phyloP scores from a whole-genome alignment of 2,888 invertebrate species.

The Zeuzera pyrina region DNA sequence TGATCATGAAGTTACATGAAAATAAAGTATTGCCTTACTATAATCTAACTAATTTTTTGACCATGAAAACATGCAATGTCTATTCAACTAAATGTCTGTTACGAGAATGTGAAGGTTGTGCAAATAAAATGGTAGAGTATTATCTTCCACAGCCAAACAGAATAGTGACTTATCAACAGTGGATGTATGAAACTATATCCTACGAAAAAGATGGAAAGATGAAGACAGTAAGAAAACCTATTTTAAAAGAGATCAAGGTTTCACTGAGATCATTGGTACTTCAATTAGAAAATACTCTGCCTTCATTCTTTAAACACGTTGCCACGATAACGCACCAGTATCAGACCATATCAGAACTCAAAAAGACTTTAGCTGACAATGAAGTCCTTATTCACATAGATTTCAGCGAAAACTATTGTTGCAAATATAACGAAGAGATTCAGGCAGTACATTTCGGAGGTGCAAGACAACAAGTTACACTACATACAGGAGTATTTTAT shows the following conservation, averaged over 20 bases:
- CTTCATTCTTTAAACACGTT: constrained; percentile 10
- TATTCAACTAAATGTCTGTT: constrained; percentile 14
- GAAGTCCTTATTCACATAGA: no score
- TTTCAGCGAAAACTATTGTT: no score
- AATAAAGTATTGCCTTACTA: constrained; percentile 9
- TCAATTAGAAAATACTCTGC: constrained; percentile 5
- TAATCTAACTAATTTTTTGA: constrained; percentile 9
- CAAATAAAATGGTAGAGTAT: constrained; percentile 10
- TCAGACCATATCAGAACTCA: constrained; percentile 11
- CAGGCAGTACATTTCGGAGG: no score
- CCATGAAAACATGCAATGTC: constrained; percentile 13
- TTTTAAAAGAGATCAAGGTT: constrained; percentile 15
- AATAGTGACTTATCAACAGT: constrained; percentile 10
- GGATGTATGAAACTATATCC: constrained; percentile 15
- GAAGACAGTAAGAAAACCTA: constrained; percentile 16
- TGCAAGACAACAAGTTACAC: constrained; percentile 11
- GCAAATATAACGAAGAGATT: no score
- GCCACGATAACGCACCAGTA: constrained; percentile 11
- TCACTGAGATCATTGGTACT: constrained; percentile 5
- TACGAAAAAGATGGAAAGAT: constrained; percentile 16
- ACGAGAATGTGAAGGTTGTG: constrained; percentile 10
- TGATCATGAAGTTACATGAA: constrained; percentile 12
- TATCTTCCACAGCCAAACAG: constrained; percentile 11
- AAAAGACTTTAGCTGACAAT: constrained; percentile 9
- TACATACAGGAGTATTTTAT: constrained; percentile 13